Base-by-base conservation (phyloP, 64 coral and sea anemone genomes). In the Catalaphyllia jardinei region DNA sequence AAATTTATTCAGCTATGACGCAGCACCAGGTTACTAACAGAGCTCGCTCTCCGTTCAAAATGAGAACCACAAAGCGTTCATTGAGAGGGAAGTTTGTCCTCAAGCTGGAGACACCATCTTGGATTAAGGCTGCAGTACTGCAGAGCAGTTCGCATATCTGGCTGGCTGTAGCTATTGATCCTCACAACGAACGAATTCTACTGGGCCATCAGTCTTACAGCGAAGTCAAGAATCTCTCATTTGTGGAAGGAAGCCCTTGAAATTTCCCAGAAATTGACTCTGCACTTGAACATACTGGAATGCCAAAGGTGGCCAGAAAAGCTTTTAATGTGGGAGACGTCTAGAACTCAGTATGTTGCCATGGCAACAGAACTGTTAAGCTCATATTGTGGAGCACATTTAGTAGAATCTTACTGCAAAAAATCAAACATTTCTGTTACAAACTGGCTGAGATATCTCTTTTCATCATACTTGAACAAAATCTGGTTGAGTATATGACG, bases 81-180 rank as follows among this genome's bases (percentile, higher is more conserved):
- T 79, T 13, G 1, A 79, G 17, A 29, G 0, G 18, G 52, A 79
- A 16, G 52, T 79, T 79, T 61, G 28, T 61, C 77, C 77, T 29
- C 77, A 59, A 57, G 0, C 2, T n/a, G 77, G 77, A 20, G 25
- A 59, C 11, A 28, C 52, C 25, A 79, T 79, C 52, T 60, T 79
- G 54, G 82, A 86, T 86, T 73, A 72, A 71, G 82, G 82, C 3
- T 86, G 82, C 0, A 63, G 82, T 29, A 86, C 82, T 51, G 82
- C 62, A 71, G 82, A 86, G 62, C 38, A 71, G 42, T 50, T 63
- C 28, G 62, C 62, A 50, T 67, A 67, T 35, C 35, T 86, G 0
- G 82, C 82, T 50, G 82, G 73, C 77, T 22, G 29, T 77, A 6
- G 86, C 24, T 8, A 0, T 77, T 16, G 86, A 88, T 60, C 86